phyloP scores from a whole-genome alignment of 2,888 invertebrate genomes.

The Altica lythri region DNA sequence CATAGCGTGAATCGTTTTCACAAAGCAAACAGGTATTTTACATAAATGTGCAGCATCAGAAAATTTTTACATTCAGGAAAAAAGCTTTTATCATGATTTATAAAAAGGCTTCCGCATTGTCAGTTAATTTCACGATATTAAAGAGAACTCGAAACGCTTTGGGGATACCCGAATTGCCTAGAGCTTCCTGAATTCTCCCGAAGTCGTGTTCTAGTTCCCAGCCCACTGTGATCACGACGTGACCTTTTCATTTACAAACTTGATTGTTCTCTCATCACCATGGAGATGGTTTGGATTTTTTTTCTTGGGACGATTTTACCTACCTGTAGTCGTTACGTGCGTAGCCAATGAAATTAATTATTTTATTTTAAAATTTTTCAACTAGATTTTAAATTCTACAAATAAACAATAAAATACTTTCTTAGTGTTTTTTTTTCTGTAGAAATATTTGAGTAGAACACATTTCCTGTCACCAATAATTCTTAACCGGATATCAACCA shows the following conservation, averaged over 20 bases:
- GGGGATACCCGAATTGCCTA: slow-evolving; percentile 49
- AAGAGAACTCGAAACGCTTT: slow-evolving; percentile 41
- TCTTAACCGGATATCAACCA: slow-evolving; percentile 22
- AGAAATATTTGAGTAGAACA: no score
- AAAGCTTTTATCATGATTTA: slow-evolving; percentile 30
- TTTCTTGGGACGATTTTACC: neutral
- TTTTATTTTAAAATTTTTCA: no score
- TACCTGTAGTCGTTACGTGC: no score
- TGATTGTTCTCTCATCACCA: slow-evolving; percentile 31
- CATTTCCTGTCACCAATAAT: neutral
- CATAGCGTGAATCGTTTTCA: slow-evolving; percentile 24
- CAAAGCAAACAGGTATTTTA: slow-evolving; percentile 27
- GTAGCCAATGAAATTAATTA: no score
- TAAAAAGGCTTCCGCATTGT: slow-evolving; percentile 50
- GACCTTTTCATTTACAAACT: slow-evolving; percentile 46
- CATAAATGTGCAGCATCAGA: slow-evolving; percentile 23
- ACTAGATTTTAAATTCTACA: no score
- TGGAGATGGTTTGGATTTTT: slow-evolving; percentile 14
- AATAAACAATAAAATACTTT: no score
- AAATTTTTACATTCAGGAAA: slow-evolving; percentile 24
- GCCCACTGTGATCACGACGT: slow-evolving; percentile 50
- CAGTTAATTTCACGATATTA: slow-evolving; percentile 47
- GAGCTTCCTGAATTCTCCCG: slow-evolving; percentile 43
- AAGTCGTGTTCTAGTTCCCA: slow-evolving; percentile 56
- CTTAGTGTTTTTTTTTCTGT: no score